Conservation (phyloP, 2,113 vertebrate species). For the Pogonocichla stellata region DNA sequence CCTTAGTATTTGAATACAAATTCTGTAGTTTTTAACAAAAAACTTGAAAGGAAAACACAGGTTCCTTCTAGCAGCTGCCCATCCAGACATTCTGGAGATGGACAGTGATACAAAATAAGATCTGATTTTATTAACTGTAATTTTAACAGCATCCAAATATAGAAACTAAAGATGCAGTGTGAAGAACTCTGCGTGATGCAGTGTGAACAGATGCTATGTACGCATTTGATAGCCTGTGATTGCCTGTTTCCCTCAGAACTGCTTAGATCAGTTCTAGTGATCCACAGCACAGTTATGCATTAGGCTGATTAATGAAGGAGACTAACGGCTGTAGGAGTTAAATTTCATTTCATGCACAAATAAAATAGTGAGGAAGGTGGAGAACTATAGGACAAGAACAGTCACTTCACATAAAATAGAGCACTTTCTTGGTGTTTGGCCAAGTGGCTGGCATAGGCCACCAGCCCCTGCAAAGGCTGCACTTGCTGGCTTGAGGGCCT, state of each 20-base stretch:
- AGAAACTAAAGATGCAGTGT: not conserved
- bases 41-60: not conserved
- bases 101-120: not conserved
- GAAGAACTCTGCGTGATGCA: not conserved
- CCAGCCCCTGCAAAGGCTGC: not conserved
- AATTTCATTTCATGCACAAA: not conserved
- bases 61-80: not conserved
- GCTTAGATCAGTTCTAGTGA: not conserved
- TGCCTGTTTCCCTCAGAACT: not conserved
- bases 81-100: not conserved
- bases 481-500: not conserved
- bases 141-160: not conserved
- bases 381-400: not conserved
- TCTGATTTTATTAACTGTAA: not conserved
- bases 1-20: slow-evolving; percentile 24
- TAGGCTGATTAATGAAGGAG: not conserved
- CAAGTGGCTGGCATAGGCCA: not conserved
- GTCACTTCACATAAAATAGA: not conserved
- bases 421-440: not conserved
- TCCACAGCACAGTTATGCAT: not conserved
- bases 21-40: slow-evolving; percentile 24
- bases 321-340: not conserved
- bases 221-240: not conserved
- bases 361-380: not conserved
- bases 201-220: not conserved